A percentile compares a stretch with the other conserved stretches of the same genome.
phyloP scores from a whole-genome alignment of 2,113 vertebrate genomes.

The Shinisaurus crocodilurus region DNA sequence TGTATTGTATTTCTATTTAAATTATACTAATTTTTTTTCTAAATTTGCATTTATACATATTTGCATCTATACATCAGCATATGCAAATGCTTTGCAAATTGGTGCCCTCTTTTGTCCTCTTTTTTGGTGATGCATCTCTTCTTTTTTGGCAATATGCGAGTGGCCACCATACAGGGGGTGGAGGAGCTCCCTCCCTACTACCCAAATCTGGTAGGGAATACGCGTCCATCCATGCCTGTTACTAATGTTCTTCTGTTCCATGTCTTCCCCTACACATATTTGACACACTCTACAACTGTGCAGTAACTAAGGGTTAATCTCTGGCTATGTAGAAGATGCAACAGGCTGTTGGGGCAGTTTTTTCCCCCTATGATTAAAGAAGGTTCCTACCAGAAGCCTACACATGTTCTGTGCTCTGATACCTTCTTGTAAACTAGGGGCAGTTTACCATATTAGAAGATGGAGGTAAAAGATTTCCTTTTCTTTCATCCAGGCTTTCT shows the following conservation, averaged over 20 bases:
- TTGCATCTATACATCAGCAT: no score
- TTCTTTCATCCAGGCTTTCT: background rate
- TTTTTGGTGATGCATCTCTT: no score
- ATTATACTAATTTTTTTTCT: no score
- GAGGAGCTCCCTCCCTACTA: background rate
- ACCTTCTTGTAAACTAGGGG: background rate
- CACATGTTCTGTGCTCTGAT: background rate
- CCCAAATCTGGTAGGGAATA: background rate
- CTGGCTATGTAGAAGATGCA: background rate
- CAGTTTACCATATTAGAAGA: background rate
- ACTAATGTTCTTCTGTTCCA: background rate
- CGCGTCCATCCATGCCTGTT: background rate
- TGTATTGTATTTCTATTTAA: no score
- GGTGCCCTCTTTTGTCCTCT: no score
- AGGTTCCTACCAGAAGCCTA: background rate
- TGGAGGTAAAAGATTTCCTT: background rate
- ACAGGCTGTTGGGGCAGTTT: background rate
- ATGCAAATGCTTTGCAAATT: no score
- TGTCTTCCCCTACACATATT: background rate
- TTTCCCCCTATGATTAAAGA: background rate
- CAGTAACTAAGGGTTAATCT: background rate
- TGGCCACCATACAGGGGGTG: background rate
- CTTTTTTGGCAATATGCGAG: no score
- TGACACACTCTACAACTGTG: background rate
- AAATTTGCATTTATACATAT: no score